Evolutionary conservation across 2,113 vertebrate species (phyloP).

Genomic region (Ivindomyrus marchei): DNA sequence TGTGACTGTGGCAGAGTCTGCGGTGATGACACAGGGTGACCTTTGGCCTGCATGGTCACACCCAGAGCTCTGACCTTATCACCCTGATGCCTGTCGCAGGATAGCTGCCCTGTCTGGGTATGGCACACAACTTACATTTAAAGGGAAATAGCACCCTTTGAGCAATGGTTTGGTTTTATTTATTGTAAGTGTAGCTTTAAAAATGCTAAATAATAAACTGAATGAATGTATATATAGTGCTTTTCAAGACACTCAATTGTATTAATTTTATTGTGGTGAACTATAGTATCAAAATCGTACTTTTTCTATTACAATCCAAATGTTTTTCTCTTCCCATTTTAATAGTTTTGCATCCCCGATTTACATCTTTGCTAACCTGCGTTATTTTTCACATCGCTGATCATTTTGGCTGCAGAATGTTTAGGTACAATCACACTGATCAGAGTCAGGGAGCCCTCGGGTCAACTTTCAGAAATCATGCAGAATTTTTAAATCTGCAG

Average conservation of each 20-base stretch:
- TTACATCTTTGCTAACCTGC: background rate
- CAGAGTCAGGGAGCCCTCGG: background rate
- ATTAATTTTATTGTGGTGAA: background rate
- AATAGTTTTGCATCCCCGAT: no score
- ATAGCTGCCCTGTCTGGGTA: background rate
- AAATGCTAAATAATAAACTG: background rate
- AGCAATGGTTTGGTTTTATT: background rate
- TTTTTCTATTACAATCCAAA: background rate
- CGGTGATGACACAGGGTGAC: background rate
- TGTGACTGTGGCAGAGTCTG: background rate
- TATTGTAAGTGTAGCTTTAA: background rate
- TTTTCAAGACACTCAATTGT: background rate
- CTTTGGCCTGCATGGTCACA: background rate
- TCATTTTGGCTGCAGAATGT: background rate
- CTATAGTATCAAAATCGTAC: background rate
- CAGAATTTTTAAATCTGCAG: background rate
- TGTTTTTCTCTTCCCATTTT: background rate
- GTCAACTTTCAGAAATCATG: background rate
- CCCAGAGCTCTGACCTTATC: background rate
- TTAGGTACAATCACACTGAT: background rate
- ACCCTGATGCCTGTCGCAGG: background rate
- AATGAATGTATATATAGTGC: background rate
- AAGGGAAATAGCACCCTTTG: background rate
- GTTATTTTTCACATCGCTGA: background rate
- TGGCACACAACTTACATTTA: background rate